Base-by-base conservation (phyloP, 2,113 vertebrate species). In the Porphyrio hochstetteri region DNA sequence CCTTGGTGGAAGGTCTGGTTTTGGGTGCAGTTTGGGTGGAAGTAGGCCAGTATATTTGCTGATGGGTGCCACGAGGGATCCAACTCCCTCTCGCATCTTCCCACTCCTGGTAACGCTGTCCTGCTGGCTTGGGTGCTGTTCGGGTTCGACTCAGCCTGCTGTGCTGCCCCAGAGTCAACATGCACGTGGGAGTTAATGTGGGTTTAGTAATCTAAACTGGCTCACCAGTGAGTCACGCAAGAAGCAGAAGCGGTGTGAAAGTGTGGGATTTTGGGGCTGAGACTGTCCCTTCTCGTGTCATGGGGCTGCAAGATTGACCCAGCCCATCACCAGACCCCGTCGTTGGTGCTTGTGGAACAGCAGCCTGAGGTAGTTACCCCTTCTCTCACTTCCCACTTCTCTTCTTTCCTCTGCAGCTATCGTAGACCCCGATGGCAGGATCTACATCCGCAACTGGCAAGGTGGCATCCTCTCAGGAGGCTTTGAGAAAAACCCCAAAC, bases 401-500 rank as follows among this genome's bases (percentile, higher is more conserved):
- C 65, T 69, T 72, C 69, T 90, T 56, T 46, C 57, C 53, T 74
- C 59, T 52, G 42, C 82, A 99, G 99, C 99, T 94, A 52, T 99
- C 56, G 97, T 99, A 3, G 99, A 99, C 95, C 98, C 98, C 23
- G 99, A 99, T 17, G 99, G 99, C 42, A 98, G 99, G 96, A 99
- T 99, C 97, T 99, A 99, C 59, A 98, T 98, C 40, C 98, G 99
- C 60, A 98, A 96, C 52, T 99, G 99, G 99, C 99, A 99, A 95
- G 99, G 99, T 2, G 99, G 99, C 31, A 97, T 99, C 91, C 98
- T 99, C 53, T 99, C 99, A 0, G 99, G 99, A 7, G 99, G 99
- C 92, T 99, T 99, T 92, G 99, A 99, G 97, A 99, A 99, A 97
- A 99, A 99, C 96, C 99, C 99, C 9, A 99, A 99, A 91, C 99